A percentile compares a stretch with the other conserved stretches of the same genome.
Evolutionary conservation across 2,888 invertebrate species (phyloP).

Genomic region (Drymonia ruficornis): DNA sequence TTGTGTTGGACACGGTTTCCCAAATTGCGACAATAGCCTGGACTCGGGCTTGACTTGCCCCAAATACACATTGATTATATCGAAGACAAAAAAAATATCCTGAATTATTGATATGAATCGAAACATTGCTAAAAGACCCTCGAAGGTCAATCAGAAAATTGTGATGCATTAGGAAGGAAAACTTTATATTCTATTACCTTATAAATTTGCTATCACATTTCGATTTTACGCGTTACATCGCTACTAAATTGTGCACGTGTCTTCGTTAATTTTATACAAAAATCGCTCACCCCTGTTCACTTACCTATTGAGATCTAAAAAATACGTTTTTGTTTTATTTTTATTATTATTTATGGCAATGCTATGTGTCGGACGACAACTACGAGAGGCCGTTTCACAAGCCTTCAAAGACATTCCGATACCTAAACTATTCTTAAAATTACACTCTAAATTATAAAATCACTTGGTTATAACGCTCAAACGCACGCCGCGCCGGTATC

Average conservation of each 20-base stretch:
- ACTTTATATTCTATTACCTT: conserved; percentile 20
- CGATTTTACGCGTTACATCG: conserved; percentile 29
- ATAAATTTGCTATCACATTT: conserved; percentile 57
- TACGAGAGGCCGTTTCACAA: neutral
- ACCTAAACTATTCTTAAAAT: neutral
- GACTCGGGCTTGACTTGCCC: too few relatives aligned
- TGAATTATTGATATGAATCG: neutral
- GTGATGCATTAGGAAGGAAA: conserved; percentile 16
- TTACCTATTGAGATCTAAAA: conserved; percentile 79
- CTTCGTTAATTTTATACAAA: conserved; percentile 11
- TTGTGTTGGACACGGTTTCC: conserved; percentile 15
- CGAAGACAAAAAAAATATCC: too few relatives aligned
- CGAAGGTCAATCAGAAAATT: neutral
- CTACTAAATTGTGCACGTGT: conserved; percentile 39
- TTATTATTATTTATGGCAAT: conserved; percentile 62
- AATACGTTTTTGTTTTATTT: conserved; percentile 51
- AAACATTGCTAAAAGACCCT: too few relatives aligned
- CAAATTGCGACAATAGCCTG: neutral
- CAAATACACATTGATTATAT: too few relatives aligned
- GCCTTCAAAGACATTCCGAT: neutral
- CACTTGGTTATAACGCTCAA: neutral
- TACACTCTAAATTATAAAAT: neutral
- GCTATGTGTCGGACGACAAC: conserved; percentile 22
- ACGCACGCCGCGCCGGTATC: conserved; percentile 1
- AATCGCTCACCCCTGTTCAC: conserved; percentile 49